Percentiles rank a stretch among this genome's conserved stretches.
phyloP scores from a whole-genome alignment of 2,113 vertebrate species.

The Carassius carassius region DNA sequence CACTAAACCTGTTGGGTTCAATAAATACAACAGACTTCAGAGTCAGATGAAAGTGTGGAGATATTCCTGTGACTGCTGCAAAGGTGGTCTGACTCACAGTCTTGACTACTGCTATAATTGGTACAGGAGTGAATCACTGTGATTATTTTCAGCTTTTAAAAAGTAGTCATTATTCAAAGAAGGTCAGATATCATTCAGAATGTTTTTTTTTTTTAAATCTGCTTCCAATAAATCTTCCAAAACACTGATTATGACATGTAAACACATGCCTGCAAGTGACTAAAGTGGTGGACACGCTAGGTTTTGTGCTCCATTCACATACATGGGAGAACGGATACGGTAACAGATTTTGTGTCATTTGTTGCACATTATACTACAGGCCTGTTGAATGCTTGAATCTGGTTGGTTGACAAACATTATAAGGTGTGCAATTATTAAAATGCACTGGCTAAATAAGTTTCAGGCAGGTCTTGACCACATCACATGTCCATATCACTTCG shows the following conservation, averaged over 20 bases:
- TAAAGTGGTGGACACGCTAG: not conserved
- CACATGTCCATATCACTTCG: too few species aligned
- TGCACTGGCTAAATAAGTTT: too few species aligned
- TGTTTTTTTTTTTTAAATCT: constrained; percentile 8
- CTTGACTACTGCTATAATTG: constrained; percentile 18
- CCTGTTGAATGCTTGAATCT: not conserved
- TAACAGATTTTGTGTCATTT: not conserved
- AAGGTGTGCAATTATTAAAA: too few species aligned
- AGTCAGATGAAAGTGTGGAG: not conserved
- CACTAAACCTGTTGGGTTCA: constrained; percentile 82
- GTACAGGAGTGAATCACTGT: constrained; percentile 18
- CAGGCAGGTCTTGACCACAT: too few species aligned
- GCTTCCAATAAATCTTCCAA: constrained; percentile 5
- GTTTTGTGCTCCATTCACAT: not conserved
- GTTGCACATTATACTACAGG: not conserved
- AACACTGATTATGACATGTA: constrained; percentile 5
- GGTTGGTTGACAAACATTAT: too few species aligned
- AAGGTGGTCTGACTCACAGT: constrained; percentile 31
- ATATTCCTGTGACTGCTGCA: constrained; percentile 20
- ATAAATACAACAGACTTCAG: not conserved
- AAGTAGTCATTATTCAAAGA: constrained; percentile 32
- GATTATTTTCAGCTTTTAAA: constrained; percentile 9
- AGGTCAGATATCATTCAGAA: constrained; percentile 32
- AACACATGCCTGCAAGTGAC: not conserved
- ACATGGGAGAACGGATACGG: not conserved